phyloP scores from a whole-genome alignment of 2,797 vertebrate genomes.

The Margarornis squamiger region DNA sequence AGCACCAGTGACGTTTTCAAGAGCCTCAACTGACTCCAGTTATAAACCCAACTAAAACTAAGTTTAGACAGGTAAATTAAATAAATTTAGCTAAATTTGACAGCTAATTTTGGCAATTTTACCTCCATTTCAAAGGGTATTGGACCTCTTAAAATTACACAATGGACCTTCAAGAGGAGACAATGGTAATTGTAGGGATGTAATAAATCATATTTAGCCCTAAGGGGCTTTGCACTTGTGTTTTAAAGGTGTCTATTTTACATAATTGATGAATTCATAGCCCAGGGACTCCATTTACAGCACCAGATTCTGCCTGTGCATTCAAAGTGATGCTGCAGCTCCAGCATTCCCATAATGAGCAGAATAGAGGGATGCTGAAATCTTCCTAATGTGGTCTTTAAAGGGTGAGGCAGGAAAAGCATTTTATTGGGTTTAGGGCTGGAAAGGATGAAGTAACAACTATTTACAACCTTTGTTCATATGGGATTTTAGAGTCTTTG shows the following conservation, averaged over 20 bases:
- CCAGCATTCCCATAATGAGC: not conserved
- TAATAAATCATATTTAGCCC: not conserved
- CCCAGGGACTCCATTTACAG: not conserved
- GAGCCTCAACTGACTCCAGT: not conserved
- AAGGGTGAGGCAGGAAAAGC: not conserved
- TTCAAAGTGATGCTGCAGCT: not conserved
- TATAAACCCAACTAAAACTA: not conserved
- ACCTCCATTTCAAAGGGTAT: not conserved
- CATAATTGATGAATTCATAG: not conserved
- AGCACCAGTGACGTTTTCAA: not conserved
- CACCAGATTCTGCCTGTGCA: not conserved
- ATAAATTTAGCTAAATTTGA: not conserved
- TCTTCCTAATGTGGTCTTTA: not conserved
- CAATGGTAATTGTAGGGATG: not conserved
- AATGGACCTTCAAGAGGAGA: not conserved
- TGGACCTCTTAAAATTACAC: not conserved
- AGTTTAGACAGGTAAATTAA: not conserved
- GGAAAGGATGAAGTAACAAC: not conserved
- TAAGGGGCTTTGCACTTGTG: not conserved
- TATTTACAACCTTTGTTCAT: not conserved
- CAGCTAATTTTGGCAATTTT: not conserved
- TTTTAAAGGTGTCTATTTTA: not conserved
- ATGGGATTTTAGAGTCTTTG: not conserved
- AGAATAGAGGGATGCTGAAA: not conserved
- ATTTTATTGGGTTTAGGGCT: not conserved